Percentiles rank a stretch among this genome's conserved stretches.
These are phyloP conservation scores for Trematocara macrostoma DNA, from an alignment of 2,113 vertebrate species.

Conservation along the genomic window DNA sequence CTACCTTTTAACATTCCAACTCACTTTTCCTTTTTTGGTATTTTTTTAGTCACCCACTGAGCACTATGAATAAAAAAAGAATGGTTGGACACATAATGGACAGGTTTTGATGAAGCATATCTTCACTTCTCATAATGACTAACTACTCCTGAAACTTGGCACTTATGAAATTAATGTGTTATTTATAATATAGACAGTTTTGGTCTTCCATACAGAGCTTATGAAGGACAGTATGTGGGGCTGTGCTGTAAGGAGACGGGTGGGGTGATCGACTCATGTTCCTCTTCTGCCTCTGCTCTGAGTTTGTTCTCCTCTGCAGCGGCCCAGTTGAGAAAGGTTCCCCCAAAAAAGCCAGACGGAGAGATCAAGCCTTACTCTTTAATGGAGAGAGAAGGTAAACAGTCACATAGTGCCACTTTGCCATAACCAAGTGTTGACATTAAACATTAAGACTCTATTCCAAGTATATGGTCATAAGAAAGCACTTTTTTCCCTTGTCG, in stretches of 20 bases:
- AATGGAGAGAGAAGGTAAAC: slow-evolving; percentile 83
- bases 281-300: neutral
- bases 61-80: accelerated
- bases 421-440: neutral
- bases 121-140: neutral
- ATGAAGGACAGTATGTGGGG: too few relatives aligned
- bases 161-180: accelerated
- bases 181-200: neutral
- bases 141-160: neutral
- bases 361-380: slow-evolving; percentile 89
- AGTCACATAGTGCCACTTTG: neutral
- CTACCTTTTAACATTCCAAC: neutral
- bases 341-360: slow-evolving; percentile 79
- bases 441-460: neutral
- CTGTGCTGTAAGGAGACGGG: neutral
- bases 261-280: neutral
- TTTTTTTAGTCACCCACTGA: neutral
- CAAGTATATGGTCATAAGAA: neutral
- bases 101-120: accelerated
- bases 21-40: neutral
- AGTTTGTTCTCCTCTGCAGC: slow-evolving; percentile 39
- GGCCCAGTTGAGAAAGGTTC: slow-evolving; percentile 73
- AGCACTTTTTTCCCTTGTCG: neutral
- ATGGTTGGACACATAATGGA: neutral
- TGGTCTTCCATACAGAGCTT: neutral